Evolutionary conservation across 2,888 invertebrate genomes (phyloP), one percentile per base, ranked within the genome.

Genomic region (Pinctada fucata): DNA sequence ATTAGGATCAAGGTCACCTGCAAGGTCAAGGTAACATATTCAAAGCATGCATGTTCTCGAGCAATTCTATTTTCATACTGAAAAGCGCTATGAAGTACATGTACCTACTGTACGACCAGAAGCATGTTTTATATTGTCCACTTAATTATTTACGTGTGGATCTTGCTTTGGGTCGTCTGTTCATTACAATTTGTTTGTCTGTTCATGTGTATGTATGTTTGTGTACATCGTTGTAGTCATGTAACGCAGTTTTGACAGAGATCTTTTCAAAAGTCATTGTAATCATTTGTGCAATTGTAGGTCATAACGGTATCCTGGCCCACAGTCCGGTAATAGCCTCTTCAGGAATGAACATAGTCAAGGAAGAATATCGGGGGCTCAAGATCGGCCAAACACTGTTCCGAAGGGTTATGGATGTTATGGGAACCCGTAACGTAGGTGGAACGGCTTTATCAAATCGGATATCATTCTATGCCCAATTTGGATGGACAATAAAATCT

Each of bases 401-500:
- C 69, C 75, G 78, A 16, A 65, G 79, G 5, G 87, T 87, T 13
- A 87, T 87, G 87, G 86, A 85, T 6, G 85, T 86, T 2, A 87
- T 87, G 87, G 75, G 80, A 45, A 83, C 83, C n/a, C 75, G 85
- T 52, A 87, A 87, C 63, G 87, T 87, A 1, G 87, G 87, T 2
- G 87, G 87, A 3, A 87, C 87, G 2, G 79, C 87, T 0, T 78
- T 87, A 47, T 85, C 86, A 65, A 86, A 87, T 76, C 71, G 87
- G 13, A 80, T 87, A 16, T 80, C 87, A 6, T 87, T 87, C 64
- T 87, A 87, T 69, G 83, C 82, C 3, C 87, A 87, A 69, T 87
- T 87, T 72, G 87, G 87, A 6, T 87, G 87, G 87, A 87, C 84
- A 47, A 85, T 85, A 63, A 84, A 84, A 67, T 86, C 86, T 1